Percentiles rank a stretch among this genome's conserved stretches.
These are phyloP conservation scores for Oreamnos americanus DNA, from an alignment of 2,113 vertebrate species.

Conservation along the genomic window DNA sequence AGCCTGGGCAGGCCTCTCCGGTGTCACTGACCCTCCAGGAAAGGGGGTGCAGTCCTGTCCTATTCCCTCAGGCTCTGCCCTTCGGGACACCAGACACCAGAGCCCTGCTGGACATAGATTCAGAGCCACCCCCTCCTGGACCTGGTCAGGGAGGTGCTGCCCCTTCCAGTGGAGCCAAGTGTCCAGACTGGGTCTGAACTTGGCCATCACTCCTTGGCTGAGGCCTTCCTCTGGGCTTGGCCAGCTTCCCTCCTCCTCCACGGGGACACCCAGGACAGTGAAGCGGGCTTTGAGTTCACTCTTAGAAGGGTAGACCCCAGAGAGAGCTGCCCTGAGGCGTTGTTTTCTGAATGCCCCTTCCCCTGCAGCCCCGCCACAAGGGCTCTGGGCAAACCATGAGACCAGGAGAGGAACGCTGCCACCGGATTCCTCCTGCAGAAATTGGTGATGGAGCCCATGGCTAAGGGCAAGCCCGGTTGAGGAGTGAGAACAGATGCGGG, in stretches of 20 bases:
- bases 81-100: not conserved
- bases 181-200: not conserved
- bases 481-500: not conserved
- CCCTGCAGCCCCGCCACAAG: not conserved
- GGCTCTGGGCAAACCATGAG: not conserved
- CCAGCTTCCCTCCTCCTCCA: not conserved
- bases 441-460: not conserved
- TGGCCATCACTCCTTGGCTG: not conserved
- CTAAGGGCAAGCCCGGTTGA: not conserved
- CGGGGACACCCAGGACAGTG: not conserved
- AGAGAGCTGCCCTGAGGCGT: not conserved
- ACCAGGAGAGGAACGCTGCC: not conserved
- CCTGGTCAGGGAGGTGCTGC: not conserved
- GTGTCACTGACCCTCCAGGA: constrained; percentile 67
- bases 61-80: not conserved
- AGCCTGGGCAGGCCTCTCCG: constrained; percentile 61
- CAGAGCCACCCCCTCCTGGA: not conserved
- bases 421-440: not conserved
- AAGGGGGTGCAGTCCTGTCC: not conserved
- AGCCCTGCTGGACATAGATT: not conserved
- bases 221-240: not conserved
- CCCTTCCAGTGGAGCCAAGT: too few relatives aligned
- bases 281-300: not conserved
- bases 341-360: not conserved
- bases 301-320: not conserved